Evolutionary conservation across 2,888 invertebrate species (phyloP), one percentile per base, ranked within the genome.

Genomic region (Hartigia nigra): DNA sequence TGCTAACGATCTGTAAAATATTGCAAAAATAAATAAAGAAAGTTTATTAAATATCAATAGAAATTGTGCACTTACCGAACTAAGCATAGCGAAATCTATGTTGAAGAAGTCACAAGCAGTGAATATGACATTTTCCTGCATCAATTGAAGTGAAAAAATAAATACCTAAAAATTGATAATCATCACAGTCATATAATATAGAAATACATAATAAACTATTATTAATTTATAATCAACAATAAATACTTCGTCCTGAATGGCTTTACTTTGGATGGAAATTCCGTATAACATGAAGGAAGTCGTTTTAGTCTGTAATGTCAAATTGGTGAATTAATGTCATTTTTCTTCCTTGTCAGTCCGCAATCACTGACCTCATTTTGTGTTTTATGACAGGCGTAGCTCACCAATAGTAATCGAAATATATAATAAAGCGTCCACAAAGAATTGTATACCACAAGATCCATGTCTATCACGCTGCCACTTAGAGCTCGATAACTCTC

Each of bases 101-200:
- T 70, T 12, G 70, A 70, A 70, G n/a, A 70, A 70, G 12, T 32
- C 70, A 12, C 70, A 70, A 31, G 70, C 70, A 32, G 70, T 70
- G 70, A 70, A 9, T 32, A 32, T 1, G 31, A 70, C 31, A 12
- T 70, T 70, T 31, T 70, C 31, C 31, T 70, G 70, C 1, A 70
- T 70, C 31, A 9, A 32, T 32, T 70, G 70, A 32, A n/a, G 70
- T 31, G 70, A 70, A n/a, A 70, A 70, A 70, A 12, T 5, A 12
- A 70, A 12, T 12, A 70, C 31, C 31, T 70, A 32, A 70, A 31
- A 31, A 32, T 32, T 31, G 23, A n/a, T 32, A 70, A 70, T 31
- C 4, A 3, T n/a, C 31, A 70, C n/a, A 31, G n/a, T 32, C 31
- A 37, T 3, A 14, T 3, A 4, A 12, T 3, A 14, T 12, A 37